Base-by-base conservation (phyloP, 2,888 invertebrate genomes). In the Chirona hameri region DNA sequence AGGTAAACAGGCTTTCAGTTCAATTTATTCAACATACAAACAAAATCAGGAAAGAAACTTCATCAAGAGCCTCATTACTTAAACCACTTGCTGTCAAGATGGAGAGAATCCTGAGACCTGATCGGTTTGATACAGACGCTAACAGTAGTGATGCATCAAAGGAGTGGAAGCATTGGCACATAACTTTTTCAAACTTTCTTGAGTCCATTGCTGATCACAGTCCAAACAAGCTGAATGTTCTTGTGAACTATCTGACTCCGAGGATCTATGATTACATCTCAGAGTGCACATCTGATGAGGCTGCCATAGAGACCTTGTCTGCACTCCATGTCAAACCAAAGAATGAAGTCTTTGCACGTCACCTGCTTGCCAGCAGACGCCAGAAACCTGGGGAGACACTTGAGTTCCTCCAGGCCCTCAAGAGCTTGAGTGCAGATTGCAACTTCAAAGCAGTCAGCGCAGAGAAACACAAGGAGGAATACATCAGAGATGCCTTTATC, bases 401-500 rank as follows among this genome's bases (percentile, higher is more conserved):
- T n/a, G 82, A 83, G 21, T 80, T 80, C 29, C 79, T 84, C 46
- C 81, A 69, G 24, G 82, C 82, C 5, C 79, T 83, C 4, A 82
- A 83, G 76, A 31, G 31, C 15, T 27, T 81, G 2, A 79, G 81
- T 72, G 82, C 24, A 39, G 81, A 82, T 21, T 82, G 83, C 48
- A 82, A 83, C 29, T 83, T 48, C 29, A 81, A 76, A 46, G 27
- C 81, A 14, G 81, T 83, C 14, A 82, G 81, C 24, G 81, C 82
- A 12, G 48, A n/a, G 48, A 46, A 82, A 31, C 46, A 83, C 52
- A 79, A 55, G 29, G 81, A 82, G 39, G 83, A 83, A 39, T 82
- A 27, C 21, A 82, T 83, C 52, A 72, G 81, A 79, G 82, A 82
- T 31, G 82, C 83, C 0, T 83, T 83, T 57, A 82, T 83, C 24